Base-by-base conservation (phyloP, 1,140 invertebrate species). In the Pseudachorutes palmiensis region DNA sequence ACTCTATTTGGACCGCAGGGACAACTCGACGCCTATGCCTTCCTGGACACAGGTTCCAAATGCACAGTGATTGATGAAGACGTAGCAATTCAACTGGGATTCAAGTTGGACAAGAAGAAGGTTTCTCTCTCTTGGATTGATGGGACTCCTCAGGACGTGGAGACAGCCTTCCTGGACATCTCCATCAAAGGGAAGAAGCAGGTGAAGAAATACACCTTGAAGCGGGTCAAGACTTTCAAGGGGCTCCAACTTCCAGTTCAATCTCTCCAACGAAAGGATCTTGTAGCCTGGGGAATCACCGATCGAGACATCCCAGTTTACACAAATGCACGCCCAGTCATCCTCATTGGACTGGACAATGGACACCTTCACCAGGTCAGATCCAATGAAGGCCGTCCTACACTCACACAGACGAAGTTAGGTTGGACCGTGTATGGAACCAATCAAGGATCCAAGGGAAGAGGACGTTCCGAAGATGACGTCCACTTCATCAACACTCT, bases 291-390 rank as follows among this genome's bases (percentile, higher is more conserved):
- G 36, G 36, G 36, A 41, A 9, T 41, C 19, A 9, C 36, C 5
- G 36, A 41, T 41, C 5, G 5, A 9, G 5, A 41, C 36, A 41
- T 41, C 19, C 36, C 36, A 5, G 19, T 19, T 19, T 41, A 41
- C 36, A 9, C 36, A 9, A 28, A 1, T 3, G 58, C 31, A 2
- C 28, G n/a, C 24, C 58, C 59, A 24, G 22, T 33, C n/a, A 51
- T 67, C 12, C 12, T 65, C 12, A 58, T 65, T 22, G 63, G 63
- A 30, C 26, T 29, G 1, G 63, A 64, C 45, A 45, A 64, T 24
- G 36, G 1, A 22, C 2, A 64, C 14, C 28, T 64, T 22, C n/a
- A n/a, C n/a, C n/a, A n/a, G n/a, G n/a, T n/a, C n/a, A n/a, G n/a
- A n/a, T n/a, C n/a, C n/a, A n/a, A n/a, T n/a, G n/a, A n/a, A n/a